Evolutionary conservation across 2,888 invertebrate species (phyloP).

Genomic region (Trissolcus brochymenae): DNA sequence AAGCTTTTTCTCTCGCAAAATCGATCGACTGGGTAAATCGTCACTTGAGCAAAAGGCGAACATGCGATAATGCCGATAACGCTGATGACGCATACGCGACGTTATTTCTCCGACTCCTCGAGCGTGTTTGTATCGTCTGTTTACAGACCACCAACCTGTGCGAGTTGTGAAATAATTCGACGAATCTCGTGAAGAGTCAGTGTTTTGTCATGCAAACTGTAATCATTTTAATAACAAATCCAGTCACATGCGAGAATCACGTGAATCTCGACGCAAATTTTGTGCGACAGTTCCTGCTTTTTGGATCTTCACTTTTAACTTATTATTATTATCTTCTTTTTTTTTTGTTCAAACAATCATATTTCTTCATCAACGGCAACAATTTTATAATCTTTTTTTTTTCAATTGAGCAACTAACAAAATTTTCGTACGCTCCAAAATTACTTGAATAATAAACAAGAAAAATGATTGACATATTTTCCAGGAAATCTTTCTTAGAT

Average conservation of each 20-base stretch:
- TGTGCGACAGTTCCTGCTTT: slow-evolving; percentile 9
- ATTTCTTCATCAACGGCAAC: too few relatives aligned
- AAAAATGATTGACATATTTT: neutral
- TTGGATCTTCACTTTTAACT: neutral
- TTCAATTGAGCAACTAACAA: too few relatives aligned
- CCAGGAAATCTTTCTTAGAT: too few relatives aligned
- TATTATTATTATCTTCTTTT: too few relatives aligned
- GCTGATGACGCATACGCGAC: slow-evolving; percentile 41
- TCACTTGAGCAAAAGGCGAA: slow-evolving; percentile 42
- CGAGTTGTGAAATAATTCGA: slow-evolving; percentile 34
- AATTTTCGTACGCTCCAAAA: too few relatives aligned
- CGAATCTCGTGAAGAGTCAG: slow-evolving; percentile 53
- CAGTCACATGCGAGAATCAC: slow-evolving; percentile 66
- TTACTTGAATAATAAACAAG: too few relatives aligned
- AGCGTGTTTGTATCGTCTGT: slow-evolving; percentile 14
- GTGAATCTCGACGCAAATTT: slow-evolving; percentile 60
- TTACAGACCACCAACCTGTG: slow-evolving; percentile 32
- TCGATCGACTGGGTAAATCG: slow-evolving; percentile 37
- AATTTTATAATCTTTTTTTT: too few relatives aligned
- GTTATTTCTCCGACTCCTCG: slow-evolving; percentile 33
- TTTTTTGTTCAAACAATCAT: neutral
- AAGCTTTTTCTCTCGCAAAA: slow-evolving; percentile 20
- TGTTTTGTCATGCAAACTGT: slow-evolving; percentile 70
- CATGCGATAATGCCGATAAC: slow-evolving; percentile 54
- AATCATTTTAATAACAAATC: slow-evolving; percentile 72